Percentiles rank a stretch among this genome's conserved stretches.
Conservation (phyloP, 2,888 invertebrate species). For the Xestia rhomboidea region DNA sequence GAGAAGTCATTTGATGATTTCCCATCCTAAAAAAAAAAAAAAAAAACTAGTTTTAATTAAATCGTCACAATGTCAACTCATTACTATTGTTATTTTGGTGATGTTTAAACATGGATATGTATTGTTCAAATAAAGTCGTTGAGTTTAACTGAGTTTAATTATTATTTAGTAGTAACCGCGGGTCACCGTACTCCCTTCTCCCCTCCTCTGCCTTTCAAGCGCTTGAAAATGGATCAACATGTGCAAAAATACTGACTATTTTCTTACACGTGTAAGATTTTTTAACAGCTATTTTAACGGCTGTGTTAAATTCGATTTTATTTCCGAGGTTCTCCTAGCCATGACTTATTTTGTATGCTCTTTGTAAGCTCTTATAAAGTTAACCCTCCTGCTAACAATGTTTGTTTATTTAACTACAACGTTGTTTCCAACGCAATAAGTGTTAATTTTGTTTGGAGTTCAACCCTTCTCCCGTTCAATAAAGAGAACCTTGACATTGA, state of each 20-base stretch:
- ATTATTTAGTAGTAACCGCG: not conserved
- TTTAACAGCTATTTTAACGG: conserved; percentile 5
- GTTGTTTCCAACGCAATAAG: conserved; percentile 14
- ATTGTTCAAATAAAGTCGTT: conserved; percentile 15
- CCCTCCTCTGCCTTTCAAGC: not conserved
- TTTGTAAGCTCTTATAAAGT: conserved; percentile 16
- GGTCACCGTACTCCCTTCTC: too few species aligned
- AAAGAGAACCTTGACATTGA: conserved; percentile 49
- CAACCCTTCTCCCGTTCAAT: conserved; percentile 28
- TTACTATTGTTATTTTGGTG: conserved; percentile 15
- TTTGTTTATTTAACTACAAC: conserved; percentile 22
- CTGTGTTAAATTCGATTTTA: not conserved
- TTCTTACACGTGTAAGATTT: not conserved
- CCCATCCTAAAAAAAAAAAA: too few species aligned
- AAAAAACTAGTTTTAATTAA: too few species aligned
- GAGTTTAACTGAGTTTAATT: not conserved
- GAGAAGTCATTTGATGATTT: too few species aligned
- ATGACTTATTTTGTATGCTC: conserved; percentile 20
- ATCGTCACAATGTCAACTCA: conserved; percentile 12
- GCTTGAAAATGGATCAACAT: not conserved
- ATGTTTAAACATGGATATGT: conserved; percentile 18
- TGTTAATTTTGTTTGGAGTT: conserved; percentile 28
- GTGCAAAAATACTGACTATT: conserved; percentile 1
- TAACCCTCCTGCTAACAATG: conserved; percentile 13
- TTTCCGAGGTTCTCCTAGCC: conserved; percentile 5